Evolutionary conservation across 2,888 invertebrate species (phyloP).

Genomic region (Acleris literana): DNA sequence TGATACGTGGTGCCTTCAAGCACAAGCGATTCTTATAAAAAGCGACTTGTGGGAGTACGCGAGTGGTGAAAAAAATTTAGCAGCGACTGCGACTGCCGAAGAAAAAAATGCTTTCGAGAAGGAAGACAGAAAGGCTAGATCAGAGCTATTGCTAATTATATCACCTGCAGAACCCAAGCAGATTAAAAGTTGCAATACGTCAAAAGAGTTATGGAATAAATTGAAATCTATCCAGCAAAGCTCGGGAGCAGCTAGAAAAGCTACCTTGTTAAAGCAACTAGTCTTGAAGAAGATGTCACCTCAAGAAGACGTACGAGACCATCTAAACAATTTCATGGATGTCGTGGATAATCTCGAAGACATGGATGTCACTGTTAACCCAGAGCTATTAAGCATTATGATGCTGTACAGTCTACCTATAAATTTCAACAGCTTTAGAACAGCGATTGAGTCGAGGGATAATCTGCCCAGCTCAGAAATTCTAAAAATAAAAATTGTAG

Average conservation of each 20-base stretch:
- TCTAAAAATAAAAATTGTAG: constrained; percentile 17
- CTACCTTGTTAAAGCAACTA: constrained; percentile 52
- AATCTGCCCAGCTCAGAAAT: constrained; percentile 48
- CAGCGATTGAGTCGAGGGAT: constrained; percentile 53
- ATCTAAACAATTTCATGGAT: constrained; percentile 54
- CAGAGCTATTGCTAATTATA: not conserved
- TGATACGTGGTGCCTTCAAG: constrained; percentile 30
- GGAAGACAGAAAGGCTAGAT: not conserved
- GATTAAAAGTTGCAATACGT: constrained; percentile 23
- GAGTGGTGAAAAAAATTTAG: not conserved
- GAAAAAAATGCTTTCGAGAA: too few relatives aligned
- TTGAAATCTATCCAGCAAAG: constrained; percentile 55
- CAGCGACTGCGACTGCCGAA: constrained; percentile 16
- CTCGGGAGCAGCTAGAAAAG: constrained; percentile 57
- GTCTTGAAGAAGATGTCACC: constrained; percentile 51
- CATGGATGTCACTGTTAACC: constrained; percentile 49
- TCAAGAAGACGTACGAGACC: constrained; percentile 51
- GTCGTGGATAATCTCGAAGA: constrained; percentile 53
- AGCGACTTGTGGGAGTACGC: too few relatives aligned
- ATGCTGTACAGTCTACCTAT: constrained; percentile 52
- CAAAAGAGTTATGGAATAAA: constrained; percentile 55
- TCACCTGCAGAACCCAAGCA: not conserved
- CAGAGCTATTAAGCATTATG: constrained; percentile 51
- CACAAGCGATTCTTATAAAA: constrained; percentile 18
- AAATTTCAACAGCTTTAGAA: constrained; percentile 52